Evolutionary conservation across 2,113 vertebrate species (phyloP).

Genomic region (Callithrix jacchus): DNA sequence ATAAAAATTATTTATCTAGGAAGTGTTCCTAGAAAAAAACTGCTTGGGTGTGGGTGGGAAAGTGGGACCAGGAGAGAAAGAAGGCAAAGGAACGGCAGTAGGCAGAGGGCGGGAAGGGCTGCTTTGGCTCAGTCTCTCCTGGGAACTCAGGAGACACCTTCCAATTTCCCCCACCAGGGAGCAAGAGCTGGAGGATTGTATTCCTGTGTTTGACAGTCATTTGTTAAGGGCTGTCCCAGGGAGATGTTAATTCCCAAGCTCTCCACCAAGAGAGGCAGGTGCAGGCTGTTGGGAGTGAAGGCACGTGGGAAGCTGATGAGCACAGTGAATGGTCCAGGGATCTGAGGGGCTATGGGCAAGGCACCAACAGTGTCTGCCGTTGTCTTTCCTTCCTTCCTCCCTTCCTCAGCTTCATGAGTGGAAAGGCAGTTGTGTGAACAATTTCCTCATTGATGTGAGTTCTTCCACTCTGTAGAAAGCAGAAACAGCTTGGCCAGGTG

Average conservation of each 20-base stretch:
- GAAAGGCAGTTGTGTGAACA: not conserved
- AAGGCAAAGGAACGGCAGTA: not conserved
- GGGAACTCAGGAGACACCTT: not conserved
- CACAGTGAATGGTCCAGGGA: not conserved
- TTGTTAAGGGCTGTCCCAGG: not conserved
- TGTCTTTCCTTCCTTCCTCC: not conserved
- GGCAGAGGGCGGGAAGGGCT: not conserved
- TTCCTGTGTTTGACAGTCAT: not conserved
- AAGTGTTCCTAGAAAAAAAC: not conserved
- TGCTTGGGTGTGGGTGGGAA: not conserved
- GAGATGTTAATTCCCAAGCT: not conserved
- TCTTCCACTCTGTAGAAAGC: not conserved
- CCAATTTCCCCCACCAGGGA: not conserved
- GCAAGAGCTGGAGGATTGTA: not conserved
- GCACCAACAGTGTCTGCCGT: not conserved
- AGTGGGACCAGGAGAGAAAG: not conserved
- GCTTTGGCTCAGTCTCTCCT: not conserved
- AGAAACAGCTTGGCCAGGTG: not conserved
- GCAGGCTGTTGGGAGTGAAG: not conserved
- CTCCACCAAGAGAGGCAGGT: conserved; percentile 28
- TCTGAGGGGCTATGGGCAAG: not conserved
- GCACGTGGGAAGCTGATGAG: not conserved
- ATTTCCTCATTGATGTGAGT: not conserved
- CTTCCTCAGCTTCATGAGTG: not conserved
- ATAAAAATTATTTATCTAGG: conserved; percentile 1